phyloP scores from a whole-genome alignment of 2,888 invertebrate genomes.

The Dichetophora obliterata region DNA sequence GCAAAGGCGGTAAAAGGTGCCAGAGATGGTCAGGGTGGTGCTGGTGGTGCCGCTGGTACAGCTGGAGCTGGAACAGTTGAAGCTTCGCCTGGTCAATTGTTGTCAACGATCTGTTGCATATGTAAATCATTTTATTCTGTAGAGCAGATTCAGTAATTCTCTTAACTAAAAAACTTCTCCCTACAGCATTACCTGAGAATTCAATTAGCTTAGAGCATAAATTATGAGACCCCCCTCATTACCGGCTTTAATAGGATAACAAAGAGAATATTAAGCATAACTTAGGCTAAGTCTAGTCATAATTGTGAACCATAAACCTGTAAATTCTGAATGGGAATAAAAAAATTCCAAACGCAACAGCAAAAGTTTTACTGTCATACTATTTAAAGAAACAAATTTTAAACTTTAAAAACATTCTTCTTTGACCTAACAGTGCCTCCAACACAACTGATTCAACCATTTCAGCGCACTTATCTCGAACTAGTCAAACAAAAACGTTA shows the following conservation, averaged over 20 bases:
- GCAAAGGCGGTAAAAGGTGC: constrained; percentile 56
- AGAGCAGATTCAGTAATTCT: not conserved
- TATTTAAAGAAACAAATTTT: too few species aligned
- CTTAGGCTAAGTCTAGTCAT: constrained; percentile 37
- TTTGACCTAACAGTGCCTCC: too few species aligned
- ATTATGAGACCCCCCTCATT: not conserved
- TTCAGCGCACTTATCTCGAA: too few species aligned
- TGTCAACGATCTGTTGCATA: constrained; percentile 26
- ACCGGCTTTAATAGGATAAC: not conserved
- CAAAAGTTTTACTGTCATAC: not conserved
- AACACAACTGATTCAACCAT: too few species aligned
- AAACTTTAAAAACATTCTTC: too few species aligned
- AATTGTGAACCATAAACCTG: not conserved
- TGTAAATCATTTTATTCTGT: constrained; percentile 17
- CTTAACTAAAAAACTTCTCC: not conserved
- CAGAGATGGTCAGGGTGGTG: constrained; percentile 54
- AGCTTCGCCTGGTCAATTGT: not conserved
- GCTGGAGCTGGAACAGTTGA: constrained; percentile 52
- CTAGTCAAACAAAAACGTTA: too few species aligned
- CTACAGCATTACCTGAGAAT: not conserved
- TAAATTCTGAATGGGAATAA: constrained; percentile 31
- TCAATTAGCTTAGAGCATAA: too few species aligned
- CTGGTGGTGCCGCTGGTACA: constrained; percentile 56
- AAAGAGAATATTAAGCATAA: constrained; percentile 8
- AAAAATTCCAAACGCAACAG: constrained; percentile 21